Evolutionary conservation across 2,797 vertebrate genomes (phyloP), one percentile per base, ranked within the genome.

Genomic region (Pachyuromys duprasi): DNA sequence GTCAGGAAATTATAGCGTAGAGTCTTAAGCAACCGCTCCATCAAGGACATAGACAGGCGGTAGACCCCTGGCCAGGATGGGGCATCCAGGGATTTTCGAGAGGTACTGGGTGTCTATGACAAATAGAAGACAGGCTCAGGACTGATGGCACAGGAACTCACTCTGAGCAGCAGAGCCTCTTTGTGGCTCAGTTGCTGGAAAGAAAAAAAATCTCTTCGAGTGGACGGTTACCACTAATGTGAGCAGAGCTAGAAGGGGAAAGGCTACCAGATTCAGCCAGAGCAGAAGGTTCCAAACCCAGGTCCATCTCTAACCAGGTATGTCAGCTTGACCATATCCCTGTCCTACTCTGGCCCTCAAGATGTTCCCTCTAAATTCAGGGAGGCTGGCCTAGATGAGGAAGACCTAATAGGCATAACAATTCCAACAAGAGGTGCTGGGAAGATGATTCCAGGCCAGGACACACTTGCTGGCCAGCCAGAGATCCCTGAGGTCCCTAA

Each of bases 1-100:
- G 99, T 99, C 94, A 99, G 98, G 97, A 99, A 99, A 98, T 99
- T 99, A 98, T 99, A 99, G 60, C 99, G 98, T 15, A 99, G 99
- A 0, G 99, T 99, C 98, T 99, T 99, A n/a, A 99, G 99, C n/a
- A 99, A 98, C 69, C 99, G 99, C 93, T 99, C 99, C 99, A 99
- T 99, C 80, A 99, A 96, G 9, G 99, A 99, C 98, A 99, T 98
- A 96, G 99, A 99, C 84, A 99, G 98, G 14, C 99, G 99, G 97
- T 99, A 99, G 78, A 99, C 99, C 0, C 99, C 99, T 0, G 99
- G 99, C 99, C 99, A 99, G 75, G 99, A 99, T 0, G 99, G 99
- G 0, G 98, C 99, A 75, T 99, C 99, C 98, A 99, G 98, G 13
- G 99, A 99, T 97, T 99, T 99, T 0, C 99, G 98, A n/a, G 99